Base-by-base conservation (phyloP, 2,888 invertebrate genomes). In the Euplexia lucipara region DNA sequence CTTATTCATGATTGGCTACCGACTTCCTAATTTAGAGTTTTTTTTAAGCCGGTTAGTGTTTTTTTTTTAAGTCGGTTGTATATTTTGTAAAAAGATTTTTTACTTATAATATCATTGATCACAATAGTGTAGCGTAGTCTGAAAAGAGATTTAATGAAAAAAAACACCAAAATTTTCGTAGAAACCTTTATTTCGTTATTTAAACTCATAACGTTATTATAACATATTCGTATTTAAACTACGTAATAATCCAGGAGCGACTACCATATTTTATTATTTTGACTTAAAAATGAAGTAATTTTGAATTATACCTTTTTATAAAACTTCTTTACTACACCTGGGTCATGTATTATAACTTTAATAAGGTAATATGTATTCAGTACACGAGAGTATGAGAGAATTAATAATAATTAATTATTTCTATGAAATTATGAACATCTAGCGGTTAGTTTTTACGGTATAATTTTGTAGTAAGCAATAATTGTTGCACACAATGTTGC, bases 291-390 rank as follows among this genome's bases (percentile, higher is more conserved):
- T 70, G 16, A 65, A 62, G 58, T 78, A 54, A 60, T 74, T 59
- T 48, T 39, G 45, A 60, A 64, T 61, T 68, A 68, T 48, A 57
- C 30, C 30, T 37, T 39, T 56, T 42, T 35, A 60, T 61, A 60
- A 63, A 67, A 62, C 48, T 69, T 59, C 58, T 45, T 63, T 54
- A 47, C 3, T 52, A 53, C 72, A 79, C 61, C 69, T 71, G 75
- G 41, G 49, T 30, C 30, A 26, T 63, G 49, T 49, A 60, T 75
- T 56, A 72, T 44, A 56, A 22, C 7, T 9, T 35, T 75, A 79
- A 78, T 61, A 56, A 68, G 73, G 70, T 41, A 63, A 78, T 79
- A 73, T 75, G 67, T 79, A 79, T 80, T 71, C 80, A 22, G 14
- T n/a, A 26, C 49, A 59, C 51, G 57, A 57, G 8, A 59, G 54